Evolutionary conservation across 2,888 invertebrate genomes (phyloP), one percentile per base, ranked within the genome.

Genomic region (Troilus luridus): DNA sequence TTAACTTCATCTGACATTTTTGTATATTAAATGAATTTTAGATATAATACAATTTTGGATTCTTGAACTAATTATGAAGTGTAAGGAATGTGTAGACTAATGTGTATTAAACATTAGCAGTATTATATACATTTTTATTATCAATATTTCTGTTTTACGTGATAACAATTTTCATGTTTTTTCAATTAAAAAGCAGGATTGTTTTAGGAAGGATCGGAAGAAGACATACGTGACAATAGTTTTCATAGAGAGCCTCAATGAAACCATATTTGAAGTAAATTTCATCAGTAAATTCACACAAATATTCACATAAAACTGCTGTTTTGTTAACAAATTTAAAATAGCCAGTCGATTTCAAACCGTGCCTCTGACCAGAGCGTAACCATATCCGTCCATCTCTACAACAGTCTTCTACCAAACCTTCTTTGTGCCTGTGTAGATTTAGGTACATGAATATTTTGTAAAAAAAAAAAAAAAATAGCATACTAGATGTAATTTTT

Each of bases 321-420:
- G 27, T 19, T 67, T 24, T 41, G 10, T 77, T 77, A 17, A 77
- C 41, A 0, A 77, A 41, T 77, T 14, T 77, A 8, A 19, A 77
- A 77, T 77, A 77, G 72, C 41, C 19, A 41, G 41, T 19, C 7
- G 27, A 67, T 24, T 67, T 24, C 12, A n/a, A 56, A 85, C 85
- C n/a, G 85, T 85, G 85, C 85, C 85, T 85, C 85, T 56, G 56
- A 85, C 56, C 56, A 56, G 85, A 85, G 41, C 2, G 56, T 85
- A 85, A 85, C 21, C 56, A 56, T 85, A 56, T 85, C 85, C 85
- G 85, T 85, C 85, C 85, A 85, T 58, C 85, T 85, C 21, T 85
- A 85, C 85, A 85, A 12, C 85, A 85, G 85, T 85, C 85, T 85
- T 85, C 85, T 85, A 85, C 85, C 85, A 85, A 85, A 58, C 85